Evolutionary conservation across 1,140 invertebrate genomes (phyloP).

Genomic region (Drosophila serrata): DNA sequence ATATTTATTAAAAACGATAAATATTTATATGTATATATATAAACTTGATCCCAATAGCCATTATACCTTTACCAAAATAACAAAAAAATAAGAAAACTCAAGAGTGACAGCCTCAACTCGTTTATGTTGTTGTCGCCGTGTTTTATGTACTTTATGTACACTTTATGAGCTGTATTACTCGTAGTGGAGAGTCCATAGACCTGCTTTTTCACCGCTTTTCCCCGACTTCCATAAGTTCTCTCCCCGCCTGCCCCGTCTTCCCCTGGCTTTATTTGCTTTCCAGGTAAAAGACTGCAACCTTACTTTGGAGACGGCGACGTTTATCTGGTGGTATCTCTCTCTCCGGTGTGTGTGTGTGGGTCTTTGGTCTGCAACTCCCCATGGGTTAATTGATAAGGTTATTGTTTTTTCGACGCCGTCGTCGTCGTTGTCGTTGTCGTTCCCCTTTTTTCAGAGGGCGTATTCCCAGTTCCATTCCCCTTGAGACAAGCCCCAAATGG

Average conservation of each 20-base stretch:
- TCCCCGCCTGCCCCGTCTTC: neutral
- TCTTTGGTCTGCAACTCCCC: conserved; percentile 27
- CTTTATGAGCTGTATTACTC: conserved; percentile 75
- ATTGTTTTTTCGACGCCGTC: conserved; percentile 37
- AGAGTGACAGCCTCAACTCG: conserved; percentile 49
- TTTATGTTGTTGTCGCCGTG: conserved; percentile 57
- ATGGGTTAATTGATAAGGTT: conserved; percentile 54
- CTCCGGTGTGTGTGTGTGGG: neutral
- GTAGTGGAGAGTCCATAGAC: conserved; percentile 63
- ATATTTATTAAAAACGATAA: neutral
- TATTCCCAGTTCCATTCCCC: conserved; percentile 15
- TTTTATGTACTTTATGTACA: conserved; percentile 77
- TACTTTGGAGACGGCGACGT: conserved; percentile 3
- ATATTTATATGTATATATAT: too few species aligned
- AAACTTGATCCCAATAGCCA: neutral
- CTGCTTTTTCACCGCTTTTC: conserved; percentile 42
- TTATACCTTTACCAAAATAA: neutral
- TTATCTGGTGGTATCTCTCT: conserved; percentile 29
- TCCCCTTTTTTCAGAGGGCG: conserved; percentile 27
- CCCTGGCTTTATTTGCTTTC: conserved; percentile 56
- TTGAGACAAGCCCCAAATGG: conserved; percentile 18
- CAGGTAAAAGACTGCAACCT: conserved; percentile 47
- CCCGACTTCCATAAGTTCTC: neutral
- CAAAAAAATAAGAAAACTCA: too few species aligned
- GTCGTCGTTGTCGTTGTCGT: neutral